Evolutionary conservation across 2,797 vertebrate species (phyloP).

Genomic region (Fistularia commersonii): DNA sequence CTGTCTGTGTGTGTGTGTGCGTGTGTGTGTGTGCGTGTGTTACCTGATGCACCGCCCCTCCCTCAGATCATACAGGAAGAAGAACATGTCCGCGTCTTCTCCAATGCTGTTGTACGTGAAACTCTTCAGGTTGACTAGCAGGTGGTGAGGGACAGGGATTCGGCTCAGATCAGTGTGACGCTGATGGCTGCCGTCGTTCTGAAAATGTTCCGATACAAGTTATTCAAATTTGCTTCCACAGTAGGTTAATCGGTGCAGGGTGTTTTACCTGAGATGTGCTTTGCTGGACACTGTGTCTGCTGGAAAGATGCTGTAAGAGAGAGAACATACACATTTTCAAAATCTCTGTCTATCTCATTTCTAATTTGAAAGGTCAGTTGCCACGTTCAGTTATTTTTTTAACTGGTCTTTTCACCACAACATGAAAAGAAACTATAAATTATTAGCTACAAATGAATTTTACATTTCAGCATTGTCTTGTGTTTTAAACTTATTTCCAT

Average conservation of each 20-base stretch:
- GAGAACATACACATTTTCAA: neutral
- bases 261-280: constrained; percentile 83
- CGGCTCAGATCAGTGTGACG: constrained; percentile 82
- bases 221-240: neutral
- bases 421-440: neutral
- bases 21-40: neutral
- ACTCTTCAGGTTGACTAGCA: constrained; percentile 91
- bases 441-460: no score
- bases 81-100: constrained; percentile 91
- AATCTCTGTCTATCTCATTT: no score
- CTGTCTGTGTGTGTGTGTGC: neutral
- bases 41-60: constrained; percentile 94
- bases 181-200: constrained; percentile 82
- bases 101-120: constrained; percentile 94
- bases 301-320: constrained; percentile 82
- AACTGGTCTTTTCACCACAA: neutral
- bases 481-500: no score
- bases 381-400: neutral
- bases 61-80: constrained; percentile 88
- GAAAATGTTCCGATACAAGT: constrained; percentile 4
- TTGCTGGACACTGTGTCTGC: constrained; percentile 91
- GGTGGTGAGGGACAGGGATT: constrained; percentile 88
- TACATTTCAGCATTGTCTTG: no score
- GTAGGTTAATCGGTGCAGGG: neutral
- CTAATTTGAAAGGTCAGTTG: neutral